phyloP scores from a whole-genome alignment of 2,113 vertebrate species.

The Nothocercus nigrocapillus region DNA sequence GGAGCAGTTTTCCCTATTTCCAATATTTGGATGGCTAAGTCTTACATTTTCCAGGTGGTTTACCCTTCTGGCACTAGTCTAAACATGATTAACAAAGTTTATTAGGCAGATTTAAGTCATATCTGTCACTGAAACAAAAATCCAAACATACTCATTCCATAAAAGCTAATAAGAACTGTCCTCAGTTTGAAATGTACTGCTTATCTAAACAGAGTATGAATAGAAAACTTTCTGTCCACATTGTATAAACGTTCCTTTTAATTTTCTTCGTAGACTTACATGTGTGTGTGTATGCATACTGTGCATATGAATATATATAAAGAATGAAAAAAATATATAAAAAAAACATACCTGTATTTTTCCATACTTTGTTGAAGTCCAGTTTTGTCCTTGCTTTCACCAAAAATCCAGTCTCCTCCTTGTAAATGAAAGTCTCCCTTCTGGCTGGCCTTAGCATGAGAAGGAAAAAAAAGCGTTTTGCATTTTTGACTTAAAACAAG shows the following conservation, averaged over 20 bases:
- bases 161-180: not conserved
- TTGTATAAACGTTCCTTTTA: constrained; percentile 15
- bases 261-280: not conserved
- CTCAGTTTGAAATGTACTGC: not conserved
- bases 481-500: not conserved
- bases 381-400: not conserved
- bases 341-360: not conserved
- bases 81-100: not conserved
- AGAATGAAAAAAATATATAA: no score
- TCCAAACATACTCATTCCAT: not conserved
- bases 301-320: not conserved
- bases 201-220: not conserved
- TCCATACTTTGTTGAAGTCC: not conserved
- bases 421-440: not conserved
- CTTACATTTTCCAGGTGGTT: not conserved
- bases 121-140: not conserved
- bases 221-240: not conserved
- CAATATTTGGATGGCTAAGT: not conserved
- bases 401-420: not conserved
- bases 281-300: not conserved
- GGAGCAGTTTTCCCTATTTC: not conserved
- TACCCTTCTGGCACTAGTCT: not conserved
- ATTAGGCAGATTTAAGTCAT: not conserved
- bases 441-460: not conserved
- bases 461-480: not conserved